Evolutionary conservation across 2,888 invertebrate species (phyloP).

Genomic region (Aspidapion aeneum): DNA sequence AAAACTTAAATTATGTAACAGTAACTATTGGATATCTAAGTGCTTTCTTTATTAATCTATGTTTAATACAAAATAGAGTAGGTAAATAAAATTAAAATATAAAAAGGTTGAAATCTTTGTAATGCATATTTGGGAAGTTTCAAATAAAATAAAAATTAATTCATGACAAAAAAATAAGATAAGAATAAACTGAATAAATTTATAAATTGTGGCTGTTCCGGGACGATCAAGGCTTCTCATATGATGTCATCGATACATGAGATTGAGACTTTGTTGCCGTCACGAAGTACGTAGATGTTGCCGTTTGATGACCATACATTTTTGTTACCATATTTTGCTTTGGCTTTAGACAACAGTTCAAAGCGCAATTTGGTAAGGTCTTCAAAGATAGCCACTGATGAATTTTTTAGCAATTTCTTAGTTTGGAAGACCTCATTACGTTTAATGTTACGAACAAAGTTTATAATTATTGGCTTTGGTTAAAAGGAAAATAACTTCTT

Average conservation of each 20-base stretch:
- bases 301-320: neutral
- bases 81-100: no score
- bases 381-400: neutral
- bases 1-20: no score
- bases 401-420: conserved; percentile 1
- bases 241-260: neutral
- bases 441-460: neutral
- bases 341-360: conserved; percentile 1
- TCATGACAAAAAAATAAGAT: no score
- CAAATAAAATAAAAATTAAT: no score
- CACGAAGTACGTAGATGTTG: neutral
- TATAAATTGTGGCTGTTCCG: neutral
- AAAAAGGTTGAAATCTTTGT: conserved; percentile 4
- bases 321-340: conserved; percentile 1
- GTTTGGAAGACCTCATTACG: neutral
- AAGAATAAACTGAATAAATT: neutral
- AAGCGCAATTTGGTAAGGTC: conserved; percentile 1
- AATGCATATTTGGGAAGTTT: neutral
- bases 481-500: neutral
- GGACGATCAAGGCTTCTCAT: neutral
- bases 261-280: neutral
- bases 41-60: no score
- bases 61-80: no score
- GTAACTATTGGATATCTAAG: no score
- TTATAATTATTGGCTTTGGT: neutral